Base-by-base conservation (phyloP, 2,797 vertebrate species). In the Crax fasciolata region DNA sequence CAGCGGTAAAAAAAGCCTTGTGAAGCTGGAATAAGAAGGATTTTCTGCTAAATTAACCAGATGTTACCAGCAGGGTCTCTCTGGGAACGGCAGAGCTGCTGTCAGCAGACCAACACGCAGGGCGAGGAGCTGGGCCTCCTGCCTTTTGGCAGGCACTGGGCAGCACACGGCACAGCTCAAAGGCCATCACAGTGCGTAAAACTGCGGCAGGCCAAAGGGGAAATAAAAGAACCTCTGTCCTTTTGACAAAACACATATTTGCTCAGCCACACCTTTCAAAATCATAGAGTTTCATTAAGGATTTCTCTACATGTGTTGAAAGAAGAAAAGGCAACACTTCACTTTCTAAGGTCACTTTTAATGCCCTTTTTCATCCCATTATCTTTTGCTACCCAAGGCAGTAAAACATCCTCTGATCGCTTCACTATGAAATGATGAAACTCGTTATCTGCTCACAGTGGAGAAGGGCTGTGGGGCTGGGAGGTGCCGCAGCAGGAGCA, bases 201-300 rank as follows among this genome's bases (percentile, higher is more conserved):
- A 90, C 59, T 49, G 63, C 73, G 76, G 70, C 84, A 95, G 84
- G 73, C 41, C 81, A 76, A 81, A 61, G 20, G 13, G 67, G 59
- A 44, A 90, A 88, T 46, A 76, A 95, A 91, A 79, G 77, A 13
- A 51, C 49, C 48, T 70, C 52, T 0, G 0, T 48, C 38, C 27
- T 44, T 87, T 70, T 87, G 57, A 89, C 63, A 83, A 82, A 81
- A 86, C 43, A 79, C 32, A n/a, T 57, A 35, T 24, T 43, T 1
- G 9, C 49, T 88, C 59, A 73, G 57, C 44, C 71, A 55, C 38
- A 52, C 35, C 62, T 77, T 83, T 65, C 55, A 48, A n/a, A 82
- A 67, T 13, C 15, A 14, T 1, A 61, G 59, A 25, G n/a, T 30
- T 94, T 85, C 55, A 58, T 77, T 54, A 71, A 77, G 76, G 38